Evolutionary conservation across 2,797 vertebrate genomes (phyloP), one percentile per base, ranked within the genome.

Genomic region (Phrynocephalus forsythii): DNA sequence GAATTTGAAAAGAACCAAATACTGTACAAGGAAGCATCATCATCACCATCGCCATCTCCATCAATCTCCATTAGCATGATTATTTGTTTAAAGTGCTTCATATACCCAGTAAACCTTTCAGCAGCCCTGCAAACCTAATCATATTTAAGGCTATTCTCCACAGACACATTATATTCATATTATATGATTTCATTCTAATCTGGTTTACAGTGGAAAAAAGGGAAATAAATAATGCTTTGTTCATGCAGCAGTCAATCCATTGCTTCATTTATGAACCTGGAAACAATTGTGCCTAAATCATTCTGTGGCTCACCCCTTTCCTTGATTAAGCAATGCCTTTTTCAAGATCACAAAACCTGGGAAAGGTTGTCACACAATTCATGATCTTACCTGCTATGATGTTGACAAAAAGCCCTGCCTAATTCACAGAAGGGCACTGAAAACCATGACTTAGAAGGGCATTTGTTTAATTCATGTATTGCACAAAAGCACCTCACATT

Each of bases 241-340:
- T 72, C 67, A 72, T 72, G 24, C 79, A 86, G 13, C 28, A 73
- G 52, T 72, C 66, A 24, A 69, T 79, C 30, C 30, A 22, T 60
- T 79, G 16, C 33, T 26, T 48, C 56, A 73, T 63, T 72, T 86
- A 92, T 78, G 85, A 92, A 87, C 78, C 77, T 91, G 78, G 91
- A 93, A 92, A 83, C 87, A 83, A 68, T 84, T 20, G 60, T 88
- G 90, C 66, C 91, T 92, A 91, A 92, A 91, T 91, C 87, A 90
- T 52, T 56, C 84, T 90, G 22, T 69, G 24, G 76, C 72, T 72
- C 18, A 24, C 24, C 8, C 68, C 33, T 79, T 38, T 88, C 87
- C 52, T 52, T 91, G 88, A 90, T 87, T 82, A 75, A 82, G 11
- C 26, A 75, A n/a, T 28, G n/a, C 28, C 30, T 86, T 80, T 72